Conservation (phyloP, 2,797 vertebrate genomes). For the Trachurus trachurus region DNA sequence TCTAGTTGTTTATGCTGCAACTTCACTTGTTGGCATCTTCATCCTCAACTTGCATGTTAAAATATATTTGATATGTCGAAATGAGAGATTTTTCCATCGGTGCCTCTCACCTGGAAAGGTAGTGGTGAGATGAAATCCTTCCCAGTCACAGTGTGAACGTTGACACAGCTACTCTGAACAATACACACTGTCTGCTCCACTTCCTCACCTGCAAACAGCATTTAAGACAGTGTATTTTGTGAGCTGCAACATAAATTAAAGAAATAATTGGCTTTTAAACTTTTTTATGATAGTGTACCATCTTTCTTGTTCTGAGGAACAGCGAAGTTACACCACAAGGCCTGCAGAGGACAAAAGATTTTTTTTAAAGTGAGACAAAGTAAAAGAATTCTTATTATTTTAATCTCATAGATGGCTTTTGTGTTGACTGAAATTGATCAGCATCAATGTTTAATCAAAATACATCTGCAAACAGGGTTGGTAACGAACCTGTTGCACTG, state of each 20-base stretch:
- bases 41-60: background rate
- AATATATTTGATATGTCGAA: background rate
- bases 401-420: background rate
- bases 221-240: background rate
- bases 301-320: slow-evolving; percentile 87
- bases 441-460: too few relatives aligned
- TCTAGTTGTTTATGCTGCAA: background rate
- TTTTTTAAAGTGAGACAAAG: background rate
- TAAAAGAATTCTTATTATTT: background rate
- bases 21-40: background rate
- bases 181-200: slow-evolving; percentile 96
- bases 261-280: background rate
- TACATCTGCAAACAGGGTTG: background rate
- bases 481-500: slow-evolving; percentile 91
- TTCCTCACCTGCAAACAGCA: slow-evolving; percentile 75
- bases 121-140: slow-evolving; percentile 97
- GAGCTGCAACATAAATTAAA: background rate
- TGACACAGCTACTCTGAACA: slow-evolving; percentile 93
- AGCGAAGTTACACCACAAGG: slow-evolving; percentile 96
- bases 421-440: background rate
- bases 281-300: slow-evolving; percentile 54
- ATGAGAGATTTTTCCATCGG: background rate
- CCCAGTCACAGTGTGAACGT: slow-evolving; percentile 94
- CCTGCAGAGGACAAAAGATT: slow-evolving; percentile 83
- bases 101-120: slow-evolving; percentile 92